Conservation (phyloP, 2,113 vertebrate species). For the Hucho hucho region DNA sequence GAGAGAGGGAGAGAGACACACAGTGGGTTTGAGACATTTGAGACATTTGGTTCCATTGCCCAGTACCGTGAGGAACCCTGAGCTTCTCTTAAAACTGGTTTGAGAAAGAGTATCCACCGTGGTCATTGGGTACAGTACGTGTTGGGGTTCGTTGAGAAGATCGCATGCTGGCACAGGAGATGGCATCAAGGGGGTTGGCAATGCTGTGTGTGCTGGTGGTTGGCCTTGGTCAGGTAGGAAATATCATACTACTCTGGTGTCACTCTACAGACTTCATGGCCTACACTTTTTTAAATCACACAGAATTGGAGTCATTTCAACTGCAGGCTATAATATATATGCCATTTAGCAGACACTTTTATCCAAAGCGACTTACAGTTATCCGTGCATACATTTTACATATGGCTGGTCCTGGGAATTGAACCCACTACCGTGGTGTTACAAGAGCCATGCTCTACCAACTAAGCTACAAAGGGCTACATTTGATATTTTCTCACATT, state of each 20-base stretch:
- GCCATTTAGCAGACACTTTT: too few relatives aligned
- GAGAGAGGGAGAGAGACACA: slow-evolving; percentile 33
- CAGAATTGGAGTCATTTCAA: too few relatives aligned
- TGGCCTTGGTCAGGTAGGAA: slow-evolving; percentile 67
- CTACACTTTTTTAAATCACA: too few relatives aligned
- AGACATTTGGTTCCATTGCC: slow-evolving; percentile 35
- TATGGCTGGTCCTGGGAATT: too few relatives aligned
- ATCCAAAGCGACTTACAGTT: too few relatives aligned
- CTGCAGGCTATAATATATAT: too few relatives aligned
- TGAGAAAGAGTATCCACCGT: slow-evolving; percentile 3
- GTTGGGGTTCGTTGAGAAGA: slow-evolving; percentile 15
- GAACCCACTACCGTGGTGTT: too few relatives aligned
- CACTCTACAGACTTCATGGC: background rate
- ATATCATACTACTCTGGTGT: background rate
- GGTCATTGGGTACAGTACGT: slow-evolving; percentile 28
- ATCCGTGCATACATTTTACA: too few relatives aligned
- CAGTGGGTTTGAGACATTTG: slow-evolving; percentile 30
- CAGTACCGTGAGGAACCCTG: slow-evolving; percentile 30
- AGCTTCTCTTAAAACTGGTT: background rate
- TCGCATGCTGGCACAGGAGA: slow-evolving; percentile 52
- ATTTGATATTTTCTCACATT: too few relatives aligned
- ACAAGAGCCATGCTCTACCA: too few relatives aligned
- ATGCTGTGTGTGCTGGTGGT: slow-evolving; percentile 46
- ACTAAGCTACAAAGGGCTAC: too few relatives aligned
- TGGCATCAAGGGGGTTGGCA: slow-evolving; percentile 54